Base-by-base conservation (phyloP, 2,888 invertebrate species). In the Apoderus coryli region DNA sequence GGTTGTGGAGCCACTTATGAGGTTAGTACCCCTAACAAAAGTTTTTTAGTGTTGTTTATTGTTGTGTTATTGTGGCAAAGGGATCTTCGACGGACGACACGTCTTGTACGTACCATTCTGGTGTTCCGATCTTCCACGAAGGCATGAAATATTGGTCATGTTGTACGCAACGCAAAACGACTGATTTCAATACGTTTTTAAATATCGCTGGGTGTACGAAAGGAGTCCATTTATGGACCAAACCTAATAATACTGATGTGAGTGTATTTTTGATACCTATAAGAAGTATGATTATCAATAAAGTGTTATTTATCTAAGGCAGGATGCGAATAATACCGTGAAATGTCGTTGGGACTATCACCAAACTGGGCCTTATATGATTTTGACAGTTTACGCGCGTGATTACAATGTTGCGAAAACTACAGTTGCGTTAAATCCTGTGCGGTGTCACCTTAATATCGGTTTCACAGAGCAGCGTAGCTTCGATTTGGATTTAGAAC, bases 131-230 rank as follows among this genome's bases (percentile, higher is more conserved):
- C 28, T 96, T 96, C 56, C 95, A 96, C 47, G 95, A 96, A 63
- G 95, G 93, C 1, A 63, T 93, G 53, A 96, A 96, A 55, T 96
- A 75, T 57, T 96, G 95, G 95, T 81, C 90, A 0, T 99, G 98
- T 53, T 98, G 98, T 52, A n/a, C n/a, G n/a, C 75, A 81, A 45
- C 80, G 78, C 48, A 75, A 78, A 49, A 96, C 96, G 0, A 77
- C 86, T 1, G 96, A 99, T 54, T 99, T 99, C 53, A 72, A 82
- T 33, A 72, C 70, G 2, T 99, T 98, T 52, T 64, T 98, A 32
- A 79, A 76, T 31, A 96, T 96, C 63, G 74, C 71, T 29, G 98
- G 98, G 0, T 99, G 98, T 52, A 65, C 69, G 3, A 64, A 66
- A 33, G 95, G 92, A 4, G 65, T 65, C 27, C 98, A 98, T 60